Base-by-base conservation (phyloP, 2,888 invertebrate species). In the Rhimphoctona megacephalus region DNA sequence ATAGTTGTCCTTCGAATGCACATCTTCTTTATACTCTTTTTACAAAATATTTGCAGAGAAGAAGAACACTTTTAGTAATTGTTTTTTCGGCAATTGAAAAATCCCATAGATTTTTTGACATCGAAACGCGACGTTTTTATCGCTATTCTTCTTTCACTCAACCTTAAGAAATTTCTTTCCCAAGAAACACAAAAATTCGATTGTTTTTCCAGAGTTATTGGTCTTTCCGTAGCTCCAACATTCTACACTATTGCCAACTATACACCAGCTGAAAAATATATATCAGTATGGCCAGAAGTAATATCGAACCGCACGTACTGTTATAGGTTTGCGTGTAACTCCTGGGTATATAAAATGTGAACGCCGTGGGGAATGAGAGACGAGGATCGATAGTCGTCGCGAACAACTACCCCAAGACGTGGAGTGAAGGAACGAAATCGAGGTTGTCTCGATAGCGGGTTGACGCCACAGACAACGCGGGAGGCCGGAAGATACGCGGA, bases 311-410 rank as follows among this genome's bases (percentile, higher is more conserved):
- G 67, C 66, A 52, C 57, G 69, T 76, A 81, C 66, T 39, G 39
- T 72, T 69, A 61, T 82, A 85, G 67, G 73, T 81, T 85, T 36
- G 74, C 78, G 85, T 85, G 79, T 74, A 85, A 79, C 66, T 77
- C 72, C 66, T 11, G 70, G 78, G 43, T 76, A 74, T 79, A 82
- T 74, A 66, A 81, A 81, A 85, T 79, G 82, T 61, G 43, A 69
- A 69, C 74, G 81, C 19, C n/a, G 46, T 17, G 11, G 70, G 76
- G 30, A 33, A 76, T 22, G 46, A 70, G 80, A 79, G 76, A 70
- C 79, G 76, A 80, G 76, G 83, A 83, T 86, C 85, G 80, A 86
- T 86, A 86, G 85, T 80, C 83, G 83, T 86, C 83, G 83, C 64
- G 70, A 83, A 76, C 85, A 79, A 80, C 83, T 77, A 83, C 79